Evolutionary conservation across 2,797 vertebrate genomes (phyloP).

Genomic region (Halcyon chelicuti): DNA sequence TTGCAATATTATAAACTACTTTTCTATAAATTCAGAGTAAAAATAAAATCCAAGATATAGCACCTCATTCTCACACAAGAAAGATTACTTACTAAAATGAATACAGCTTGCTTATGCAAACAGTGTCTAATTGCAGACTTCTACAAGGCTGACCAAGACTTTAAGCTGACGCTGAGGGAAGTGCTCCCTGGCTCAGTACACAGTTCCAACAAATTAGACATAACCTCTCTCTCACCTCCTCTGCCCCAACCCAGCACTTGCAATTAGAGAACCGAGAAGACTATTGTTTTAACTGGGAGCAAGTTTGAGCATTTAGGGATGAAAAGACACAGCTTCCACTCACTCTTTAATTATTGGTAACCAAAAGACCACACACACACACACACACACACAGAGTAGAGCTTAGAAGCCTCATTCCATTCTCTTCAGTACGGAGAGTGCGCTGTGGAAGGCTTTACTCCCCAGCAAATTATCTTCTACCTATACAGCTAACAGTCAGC

Average conservation of each 20-base stretch:
- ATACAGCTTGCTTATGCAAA: not conserved
- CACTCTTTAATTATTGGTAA: not conserved
- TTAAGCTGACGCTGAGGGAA: not conserved
- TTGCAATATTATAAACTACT: not conserved
- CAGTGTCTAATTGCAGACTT: not conserved
- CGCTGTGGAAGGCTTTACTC: not conserved
- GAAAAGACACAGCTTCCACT: not conserved
- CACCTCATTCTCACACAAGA: not conserved
- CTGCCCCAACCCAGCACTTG: not conserved
- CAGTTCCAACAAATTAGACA: not conserved
- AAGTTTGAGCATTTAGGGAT: not conserved
- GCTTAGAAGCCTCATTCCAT: not conserved
- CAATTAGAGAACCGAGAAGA: not conserved
- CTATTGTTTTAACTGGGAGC: not conserved
- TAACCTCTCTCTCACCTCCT: not conserved
- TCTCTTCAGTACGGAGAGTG: not conserved
- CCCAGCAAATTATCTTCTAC: not conserved
- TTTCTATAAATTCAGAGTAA: not conserved
- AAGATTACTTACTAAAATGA: not conserved
- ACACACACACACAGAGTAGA: not conserved
- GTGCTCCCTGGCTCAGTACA: not conserved
- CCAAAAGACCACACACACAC: not conserved
- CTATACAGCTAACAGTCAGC: not conserved
- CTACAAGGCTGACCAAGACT: not conserved
- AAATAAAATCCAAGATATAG: not conserved